These are phyloP conservation scores for Scaeva pyrastri DNA, from an alignment of 2,888 invertebrate genomes.

Conservation along the genomic window DNA sequence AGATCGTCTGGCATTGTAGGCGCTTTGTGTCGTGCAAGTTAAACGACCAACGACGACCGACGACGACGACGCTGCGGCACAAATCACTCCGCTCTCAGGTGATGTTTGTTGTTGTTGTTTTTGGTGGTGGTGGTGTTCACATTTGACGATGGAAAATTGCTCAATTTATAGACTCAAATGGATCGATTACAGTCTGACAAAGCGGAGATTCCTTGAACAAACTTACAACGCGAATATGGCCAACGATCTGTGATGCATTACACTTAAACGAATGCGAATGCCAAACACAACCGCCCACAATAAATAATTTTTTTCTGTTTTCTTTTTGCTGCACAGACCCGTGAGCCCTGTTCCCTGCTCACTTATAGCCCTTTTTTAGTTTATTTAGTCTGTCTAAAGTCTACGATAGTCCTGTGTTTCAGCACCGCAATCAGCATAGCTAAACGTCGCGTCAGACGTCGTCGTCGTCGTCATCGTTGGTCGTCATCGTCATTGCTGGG, in stretches of 20 bases:
- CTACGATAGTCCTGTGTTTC: conserved; percentile 17
- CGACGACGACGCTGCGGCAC: no score
- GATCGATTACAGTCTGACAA: conserved; percentile 74
- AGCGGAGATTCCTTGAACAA: conserved; percentile 61
- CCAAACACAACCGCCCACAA: conserved; percentile 75
- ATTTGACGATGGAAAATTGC: conserved; percentile 73
- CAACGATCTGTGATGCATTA: conserved; percentile 75
- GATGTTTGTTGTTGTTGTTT: conserved; percentile 34
- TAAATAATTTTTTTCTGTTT: conserved; percentile 58
- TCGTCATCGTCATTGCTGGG: conserved; percentile 53
- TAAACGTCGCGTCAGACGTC: conserved; percentile 28
- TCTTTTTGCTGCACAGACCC: conserved; percentile 21
- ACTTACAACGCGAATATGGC: conserved; percentile 34
- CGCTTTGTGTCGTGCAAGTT: conserved; percentile 64
- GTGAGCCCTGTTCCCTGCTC: conserved; percentile 16
- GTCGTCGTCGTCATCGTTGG: conserved; percentile 33
- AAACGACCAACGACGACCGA: conserved; percentile 67
- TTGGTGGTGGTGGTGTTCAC: conserved; percentile 25
- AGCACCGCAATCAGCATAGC: conserved; percentile 13
- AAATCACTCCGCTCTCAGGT: conserved; percentile 59
- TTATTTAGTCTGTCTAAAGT: neutral
- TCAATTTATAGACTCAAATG: conserved; percentile 75
- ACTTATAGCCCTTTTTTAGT: conserved; percentile 27
- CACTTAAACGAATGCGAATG: conserved; percentile 68
- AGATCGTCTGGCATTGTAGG: conserved; percentile 62